Conservation (phyloP, 2,797 vertebrate species). For the Xenopus petersii region DNA sequence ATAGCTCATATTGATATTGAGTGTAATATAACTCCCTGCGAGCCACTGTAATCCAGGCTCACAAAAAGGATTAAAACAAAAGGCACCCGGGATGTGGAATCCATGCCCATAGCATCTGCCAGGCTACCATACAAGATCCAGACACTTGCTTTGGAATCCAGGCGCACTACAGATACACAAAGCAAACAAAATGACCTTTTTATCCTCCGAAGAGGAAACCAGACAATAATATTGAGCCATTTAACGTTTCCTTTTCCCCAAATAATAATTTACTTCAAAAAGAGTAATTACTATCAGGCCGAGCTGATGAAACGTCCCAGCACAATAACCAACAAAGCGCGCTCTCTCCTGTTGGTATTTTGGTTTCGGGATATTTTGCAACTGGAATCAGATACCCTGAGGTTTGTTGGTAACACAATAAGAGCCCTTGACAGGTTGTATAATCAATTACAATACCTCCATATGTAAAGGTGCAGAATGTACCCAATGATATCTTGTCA, state of each 20-base stretch:
- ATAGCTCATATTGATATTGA: too few species aligned
- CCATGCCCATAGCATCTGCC: constrained; percentile 13
- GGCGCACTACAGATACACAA: constrained; percentile 8
- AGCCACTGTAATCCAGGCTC: too few species aligned
- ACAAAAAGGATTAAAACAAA: not conserved
- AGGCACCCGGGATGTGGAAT: not conserved
- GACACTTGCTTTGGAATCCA: constrained; percentile 7
- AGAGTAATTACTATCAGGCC: constrained; percentile 37
- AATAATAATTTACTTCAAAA: constrained; percentile 41
- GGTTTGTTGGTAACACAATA: constrained; percentile 33
- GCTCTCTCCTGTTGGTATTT: constrained; percentile 28
- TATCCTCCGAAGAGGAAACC: constrained; percentile 13
- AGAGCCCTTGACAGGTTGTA: constrained; percentile 31
- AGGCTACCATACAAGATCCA: constrained; percentile 22
- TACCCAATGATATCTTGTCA: constrained; percentile 4
- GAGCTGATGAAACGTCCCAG: constrained; percentile 36
- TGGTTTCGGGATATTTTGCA: constrained; percentile 30
- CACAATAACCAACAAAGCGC: constrained; percentile 33
- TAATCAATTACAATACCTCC: constrained; percentile 30
- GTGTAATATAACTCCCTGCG: too few species aligned
- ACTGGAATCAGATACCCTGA: constrained; percentile 32
- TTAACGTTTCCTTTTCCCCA: constrained; percentile 29
- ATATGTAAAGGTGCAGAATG: constrained; percentile 13
- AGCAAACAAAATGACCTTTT: constrained; percentile 18
- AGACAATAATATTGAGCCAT: constrained; percentile 26